These are phyloP conservation scores for Drosophila austrosaltans DNA, from an alignment of 2,888 invertebrate genomes.

Conservation along the genomic window DNA sequence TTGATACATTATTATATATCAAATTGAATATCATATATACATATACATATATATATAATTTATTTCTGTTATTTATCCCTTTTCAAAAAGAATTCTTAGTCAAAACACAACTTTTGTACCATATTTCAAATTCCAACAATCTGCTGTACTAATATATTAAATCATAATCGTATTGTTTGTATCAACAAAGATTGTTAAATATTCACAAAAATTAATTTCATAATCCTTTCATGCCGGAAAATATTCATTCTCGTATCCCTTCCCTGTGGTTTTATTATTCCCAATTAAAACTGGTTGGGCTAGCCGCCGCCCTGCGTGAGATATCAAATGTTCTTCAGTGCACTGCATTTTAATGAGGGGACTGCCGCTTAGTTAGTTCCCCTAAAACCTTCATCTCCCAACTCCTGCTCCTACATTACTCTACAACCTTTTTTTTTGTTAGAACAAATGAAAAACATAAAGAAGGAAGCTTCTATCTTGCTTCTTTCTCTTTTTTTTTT, in stretches of 20 bases:
- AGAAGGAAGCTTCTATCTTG: constrained; percentile 1
- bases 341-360: constrained; percentile 14
- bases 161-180: too few species aligned
- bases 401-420: constrained; percentile 13
- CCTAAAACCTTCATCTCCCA: not conserved
- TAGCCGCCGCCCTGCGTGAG: not conserved
- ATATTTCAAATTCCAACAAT: too few species aligned
- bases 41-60: too few species aligned
- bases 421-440: constrained; percentile 7
- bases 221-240: not conserved
- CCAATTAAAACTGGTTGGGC: not conserved
- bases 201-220: not conserved
- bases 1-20: too few species aligned
- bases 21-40: too few species aligned
- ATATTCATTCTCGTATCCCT: not conserved
- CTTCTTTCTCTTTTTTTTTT: constrained; percentile 37
- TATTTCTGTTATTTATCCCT: too few species aligned
- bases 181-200: too few species aligned
- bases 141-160: too few species aligned
- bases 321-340: constrained; percentile 5
- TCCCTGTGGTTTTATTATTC: not conserved
- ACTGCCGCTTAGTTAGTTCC: not conserved
- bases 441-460: constrained; percentile 4
- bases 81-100: too few species aligned
- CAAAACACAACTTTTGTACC: too few species aligned